phyloP scores from a whole-genome alignment of 2,797 vertebrate species.

The Hoplostethus atlanticus region DNA sequence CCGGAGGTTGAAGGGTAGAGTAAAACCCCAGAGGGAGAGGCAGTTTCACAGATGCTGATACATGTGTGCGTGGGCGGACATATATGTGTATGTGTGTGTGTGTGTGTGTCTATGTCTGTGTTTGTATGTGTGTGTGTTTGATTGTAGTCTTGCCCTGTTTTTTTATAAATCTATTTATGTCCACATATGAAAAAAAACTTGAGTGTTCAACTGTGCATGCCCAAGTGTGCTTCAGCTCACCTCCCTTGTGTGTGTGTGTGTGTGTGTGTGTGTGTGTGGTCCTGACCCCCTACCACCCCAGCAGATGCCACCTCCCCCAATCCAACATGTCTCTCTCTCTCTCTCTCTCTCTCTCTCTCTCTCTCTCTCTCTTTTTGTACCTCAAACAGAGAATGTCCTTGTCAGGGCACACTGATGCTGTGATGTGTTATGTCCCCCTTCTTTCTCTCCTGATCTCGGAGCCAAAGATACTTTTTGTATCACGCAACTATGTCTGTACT shows the following conservation, averaged over 20 bases:
- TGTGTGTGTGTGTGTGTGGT: conserved; percentile 33
- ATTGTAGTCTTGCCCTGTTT: background rate
- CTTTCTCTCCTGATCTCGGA: conserved; percentile 1
- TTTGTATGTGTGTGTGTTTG: background rate
- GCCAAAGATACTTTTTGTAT: conserved; percentile 1
- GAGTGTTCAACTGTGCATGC: conserved; percentile 32
- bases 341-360: background rate
- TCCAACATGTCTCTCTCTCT: conserved; percentile 25
- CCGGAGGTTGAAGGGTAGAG: conserved; percentile 12
- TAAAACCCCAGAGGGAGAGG: conserved; percentile 1
- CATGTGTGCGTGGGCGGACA: conserved; percentile 18
- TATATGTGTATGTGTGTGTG: background rate
- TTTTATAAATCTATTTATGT: background rate
- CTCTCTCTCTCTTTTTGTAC: background rate
- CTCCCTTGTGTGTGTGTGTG: conserved; percentile 30
- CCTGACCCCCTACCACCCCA: conserved; percentile 48
- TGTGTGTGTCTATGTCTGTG: background rate
- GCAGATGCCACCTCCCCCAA: conserved; percentile 59
- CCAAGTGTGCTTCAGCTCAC: conserved; percentile 16
- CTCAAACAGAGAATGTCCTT: conserved; percentile 21
- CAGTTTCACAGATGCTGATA: conserved; percentile 15
- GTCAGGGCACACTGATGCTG: conserved; percentile 14
- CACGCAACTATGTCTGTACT: background rate
- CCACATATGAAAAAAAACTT: conserved; percentile 14
- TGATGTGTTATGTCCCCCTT: background rate